Percentiles rank a stretch among this genome's conserved stretches.
These are phyloP conservation scores for Mesoclemmys tuberculata DNA, from an alignment of 2,113 vertebrate genomes.

Conservation along the genomic window DNA sequence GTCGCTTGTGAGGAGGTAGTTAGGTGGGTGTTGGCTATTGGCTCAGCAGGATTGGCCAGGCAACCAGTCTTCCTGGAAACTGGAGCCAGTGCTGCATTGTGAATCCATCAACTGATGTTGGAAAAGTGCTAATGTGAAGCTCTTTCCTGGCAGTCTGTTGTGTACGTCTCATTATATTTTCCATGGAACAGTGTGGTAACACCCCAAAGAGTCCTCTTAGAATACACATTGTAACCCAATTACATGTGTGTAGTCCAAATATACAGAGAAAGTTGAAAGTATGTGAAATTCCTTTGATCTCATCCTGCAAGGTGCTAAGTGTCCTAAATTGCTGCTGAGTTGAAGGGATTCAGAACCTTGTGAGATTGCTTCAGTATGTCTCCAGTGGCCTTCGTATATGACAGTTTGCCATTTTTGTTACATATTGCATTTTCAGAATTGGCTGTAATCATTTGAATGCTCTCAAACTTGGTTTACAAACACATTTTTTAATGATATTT, in stretches of 20 bases:
- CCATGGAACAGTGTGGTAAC: neutral
- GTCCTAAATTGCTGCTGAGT: neutral
- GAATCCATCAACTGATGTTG: rapidly evolving
- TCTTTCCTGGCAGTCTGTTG: neutral
- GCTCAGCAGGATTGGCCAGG: neutral
- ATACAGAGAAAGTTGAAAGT: neutral
- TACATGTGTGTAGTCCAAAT: neutral
- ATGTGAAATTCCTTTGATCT: neutral
- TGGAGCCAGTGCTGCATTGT: neutral
- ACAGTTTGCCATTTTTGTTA: neutral
- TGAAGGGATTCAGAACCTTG: neutral
- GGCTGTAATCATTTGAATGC: rapidly evolving
- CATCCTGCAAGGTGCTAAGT: rapidly evolving
- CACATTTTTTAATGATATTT: slow-evolving; percentile 68
- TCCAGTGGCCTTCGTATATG: neutral
- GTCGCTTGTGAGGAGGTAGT: neutral
- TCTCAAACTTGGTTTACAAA: neutral
- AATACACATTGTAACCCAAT: neutral
- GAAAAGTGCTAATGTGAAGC: neutral
- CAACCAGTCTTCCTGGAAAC: neutral
- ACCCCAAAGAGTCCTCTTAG: neutral
- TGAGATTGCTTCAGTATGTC: rapidly evolving
- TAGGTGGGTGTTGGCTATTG: rapidly evolving
- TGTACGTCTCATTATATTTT: neutral
- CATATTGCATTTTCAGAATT: neutral